phyloP scores from a whole-genome alignment of 2,797 vertebrate genomes.

The Todus mexicanus region DNA sequence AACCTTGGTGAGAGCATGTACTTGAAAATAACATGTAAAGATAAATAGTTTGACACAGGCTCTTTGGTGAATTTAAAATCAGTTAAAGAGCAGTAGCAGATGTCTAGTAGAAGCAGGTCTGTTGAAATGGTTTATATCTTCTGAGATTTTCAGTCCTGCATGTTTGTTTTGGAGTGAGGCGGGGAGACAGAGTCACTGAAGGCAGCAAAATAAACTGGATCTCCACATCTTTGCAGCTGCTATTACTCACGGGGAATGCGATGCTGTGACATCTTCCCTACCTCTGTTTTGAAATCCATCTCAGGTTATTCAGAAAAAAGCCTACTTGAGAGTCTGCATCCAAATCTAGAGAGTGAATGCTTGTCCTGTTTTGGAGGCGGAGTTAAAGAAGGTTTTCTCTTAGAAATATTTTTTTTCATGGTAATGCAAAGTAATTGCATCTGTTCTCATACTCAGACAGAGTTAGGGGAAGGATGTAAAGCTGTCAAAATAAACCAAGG shows the following conservation, averaged over 20 bases:
- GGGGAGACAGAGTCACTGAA: not conserved
- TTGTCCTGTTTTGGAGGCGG: not conserved
- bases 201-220: not conserved
- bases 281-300: not conserved
- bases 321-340: not conserved
- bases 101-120: not conserved
- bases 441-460: not conserved
- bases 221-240: not conserved
- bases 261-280: not conserved
- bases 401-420: not conserved
- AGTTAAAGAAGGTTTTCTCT: not conserved
- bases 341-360: not conserved
- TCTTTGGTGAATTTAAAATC: conserved; percentile 32
- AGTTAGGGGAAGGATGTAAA: not conserved
- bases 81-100: not conserved
- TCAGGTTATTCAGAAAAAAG: not conserved
- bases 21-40: not conserved
- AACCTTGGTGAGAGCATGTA: not conserved
- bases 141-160: not conserved
- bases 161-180: not conserved
- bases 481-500: not conserved
- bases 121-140: not conserved
- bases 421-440: not conserved
- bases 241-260: not conserved
- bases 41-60: conserved; percentile 1